phyloP scores from a whole-genome alignment of 2,113 vertebrate genomes.

The Eurypyga helias region DNA sequence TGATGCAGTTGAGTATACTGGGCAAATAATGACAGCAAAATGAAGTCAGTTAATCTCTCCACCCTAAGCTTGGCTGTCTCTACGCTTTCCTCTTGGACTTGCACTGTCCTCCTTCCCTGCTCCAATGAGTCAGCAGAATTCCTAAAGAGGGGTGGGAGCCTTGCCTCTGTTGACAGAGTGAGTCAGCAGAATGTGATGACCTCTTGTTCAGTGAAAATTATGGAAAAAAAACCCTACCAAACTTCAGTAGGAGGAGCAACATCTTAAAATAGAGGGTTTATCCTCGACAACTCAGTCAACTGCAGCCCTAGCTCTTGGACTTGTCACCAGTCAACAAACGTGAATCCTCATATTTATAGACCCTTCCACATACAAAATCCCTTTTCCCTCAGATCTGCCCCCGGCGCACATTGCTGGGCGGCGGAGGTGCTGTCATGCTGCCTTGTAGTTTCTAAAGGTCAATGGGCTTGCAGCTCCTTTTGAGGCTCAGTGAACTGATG shows the following conservation, averaged over 20 bases:
- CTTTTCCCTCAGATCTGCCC: background rate
- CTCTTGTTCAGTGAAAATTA: background rate
- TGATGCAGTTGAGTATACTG: background rate
- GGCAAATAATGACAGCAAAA: background rate
- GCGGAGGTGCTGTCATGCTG: background rate
- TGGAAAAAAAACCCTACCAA: background rate
- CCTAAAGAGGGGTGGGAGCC: fast-evolving
- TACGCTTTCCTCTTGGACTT: background rate
- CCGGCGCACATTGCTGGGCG: fast-evolving
- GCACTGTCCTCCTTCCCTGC: background rate
- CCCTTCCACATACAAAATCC: background rate
- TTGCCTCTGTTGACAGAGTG: background rate
- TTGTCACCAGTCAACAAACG: background rate
- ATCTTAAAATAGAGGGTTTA: background rate
- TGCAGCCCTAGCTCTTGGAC: background rate
- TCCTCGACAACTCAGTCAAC: background rate
- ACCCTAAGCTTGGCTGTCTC: background rate
- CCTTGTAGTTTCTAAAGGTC: background rate
- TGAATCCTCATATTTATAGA: background rate
- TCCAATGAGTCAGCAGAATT: background rate
- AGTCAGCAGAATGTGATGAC: background rate
- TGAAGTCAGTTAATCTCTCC: background rate
- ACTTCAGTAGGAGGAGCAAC: background rate
- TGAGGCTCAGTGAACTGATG: background rate
- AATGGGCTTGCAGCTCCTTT: background rate